Base-by-base conservation (phyloP, 2,113 vertebrate genomes). In the Fulmarus glacialis region DNA sequence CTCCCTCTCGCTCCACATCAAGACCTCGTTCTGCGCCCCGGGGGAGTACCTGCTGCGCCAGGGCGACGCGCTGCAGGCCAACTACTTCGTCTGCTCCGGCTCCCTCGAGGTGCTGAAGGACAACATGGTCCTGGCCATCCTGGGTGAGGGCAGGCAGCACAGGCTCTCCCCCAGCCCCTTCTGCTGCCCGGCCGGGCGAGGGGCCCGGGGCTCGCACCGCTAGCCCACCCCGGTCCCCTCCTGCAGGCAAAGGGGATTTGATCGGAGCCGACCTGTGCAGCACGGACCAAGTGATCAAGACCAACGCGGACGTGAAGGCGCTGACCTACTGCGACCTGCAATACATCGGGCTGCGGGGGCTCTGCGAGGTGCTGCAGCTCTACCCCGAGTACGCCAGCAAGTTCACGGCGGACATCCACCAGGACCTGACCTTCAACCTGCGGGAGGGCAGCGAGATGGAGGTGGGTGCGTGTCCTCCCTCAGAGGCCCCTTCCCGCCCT, bases 241-340 rank as follows among this genome's bases (percentile, higher is more conserved):
- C 94, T 53, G n/a, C 97, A 99, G 99, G 99, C 52, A 99, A 99
- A 98, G 99, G 99, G 53, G 99, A 99, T 95, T 98, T 99, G 78
- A 99, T 99, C 62, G 99, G 99, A 23, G 99, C 99, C 5, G 99
- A 99, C 95, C 98, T 99, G 88, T 98, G 99, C 21, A 98, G 98
- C 83, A 95, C 91, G 17, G 99, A 98, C 38, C 98, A 98, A 93
- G 99, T 99, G 97, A 99, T 99, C 96, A 99, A 99, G 97, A 99
- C 99, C 67, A 99, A 99, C 1, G 99, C 99, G 0, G 99, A 99
- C 0, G 99, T 99, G 94, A 99, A 99, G 97, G 99, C 99, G 0
- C 97, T 99, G 97, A 99, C 99, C 75, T 99, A 99, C 98, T 99
- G 99, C 7, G 99, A 99, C 97, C 98, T 99, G 71, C 99, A 99